Percentiles rank a stretch among this genome's conserved stretches.
Conservation (phyloP, 2,113 vertebrate genomes). For the Lophochroa leadbeateri region DNA sequence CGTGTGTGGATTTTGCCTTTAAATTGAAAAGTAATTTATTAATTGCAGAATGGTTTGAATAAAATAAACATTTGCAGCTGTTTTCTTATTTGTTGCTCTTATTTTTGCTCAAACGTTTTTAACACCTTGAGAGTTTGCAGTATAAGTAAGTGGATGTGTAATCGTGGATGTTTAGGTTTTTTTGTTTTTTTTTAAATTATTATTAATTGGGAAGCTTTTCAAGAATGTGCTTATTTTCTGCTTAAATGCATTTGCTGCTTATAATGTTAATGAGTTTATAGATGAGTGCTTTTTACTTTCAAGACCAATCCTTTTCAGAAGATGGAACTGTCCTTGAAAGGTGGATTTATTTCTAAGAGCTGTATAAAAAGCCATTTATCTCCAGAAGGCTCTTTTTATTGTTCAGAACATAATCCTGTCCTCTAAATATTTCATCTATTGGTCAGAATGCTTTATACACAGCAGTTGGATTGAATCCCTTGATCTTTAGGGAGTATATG, state of each 20-base stretch:
- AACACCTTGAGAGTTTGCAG: background rate
- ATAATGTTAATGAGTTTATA: constrained; percentile 46
- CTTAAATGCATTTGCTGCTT: constrained; percentile 34
- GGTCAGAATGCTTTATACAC: background rate
- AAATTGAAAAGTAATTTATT: background rate
- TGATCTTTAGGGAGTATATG: background rate
- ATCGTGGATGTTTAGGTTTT: background rate
- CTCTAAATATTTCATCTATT: background rate
- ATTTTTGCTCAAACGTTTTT: background rate
- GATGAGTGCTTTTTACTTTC: constrained; percentile 35
- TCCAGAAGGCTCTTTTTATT: background rate
- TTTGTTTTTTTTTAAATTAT: background rate
- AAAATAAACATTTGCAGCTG: background rate
- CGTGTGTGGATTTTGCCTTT: background rate
- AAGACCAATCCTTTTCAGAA: constrained; percentile 27
- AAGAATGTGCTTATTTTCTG: constrained; percentile 36
- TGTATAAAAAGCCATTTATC: background rate
- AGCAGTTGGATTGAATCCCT: background rate
- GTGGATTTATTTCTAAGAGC: background rate
- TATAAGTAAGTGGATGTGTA: background rate
- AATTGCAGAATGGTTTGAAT: background rate
- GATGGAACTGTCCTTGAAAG: background rate
- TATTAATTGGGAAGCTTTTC: constrained; percentile 6
- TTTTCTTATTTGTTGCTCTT: background rate
- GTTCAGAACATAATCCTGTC: background rate